Conservation (phyloP, 2,888 invertebrate species). For the Polyommatus icarus region DNA sequence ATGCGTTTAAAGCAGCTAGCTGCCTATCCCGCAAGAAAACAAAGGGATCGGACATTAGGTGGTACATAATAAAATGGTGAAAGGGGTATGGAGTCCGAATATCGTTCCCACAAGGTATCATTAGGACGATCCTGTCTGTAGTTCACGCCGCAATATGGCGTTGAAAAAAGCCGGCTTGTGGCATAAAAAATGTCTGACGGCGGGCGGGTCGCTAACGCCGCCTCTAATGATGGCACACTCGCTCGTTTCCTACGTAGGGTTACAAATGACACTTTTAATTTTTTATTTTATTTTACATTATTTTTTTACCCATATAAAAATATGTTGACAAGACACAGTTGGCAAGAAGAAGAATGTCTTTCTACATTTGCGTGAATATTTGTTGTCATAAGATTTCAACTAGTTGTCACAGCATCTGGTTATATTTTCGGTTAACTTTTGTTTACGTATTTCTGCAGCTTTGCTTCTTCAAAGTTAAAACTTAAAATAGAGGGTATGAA, state of each 20-base stretch:
- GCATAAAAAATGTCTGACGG: conserved; percentile 79
- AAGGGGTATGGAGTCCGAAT: conserved; percentile 37
- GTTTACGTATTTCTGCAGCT: too few species aligned
- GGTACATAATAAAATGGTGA: conserved; percentile 24
- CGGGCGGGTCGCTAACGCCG: conserved; percentile 74
- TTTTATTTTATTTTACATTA: conserved; percentile 32
- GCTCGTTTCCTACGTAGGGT: conserved; percentile 58
- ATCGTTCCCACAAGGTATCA: conserved; percentile 42
- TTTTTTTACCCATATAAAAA: conserved; percentile 30
- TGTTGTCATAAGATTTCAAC: neutral
- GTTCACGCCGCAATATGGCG: conserved; percentile 49
- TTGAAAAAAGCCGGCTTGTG: conserved; percentile 63
- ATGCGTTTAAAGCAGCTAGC: neutral
- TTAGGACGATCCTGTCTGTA: conserved; percentile 43
- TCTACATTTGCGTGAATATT: too few species aligned
- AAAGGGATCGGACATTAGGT: conserved; percentile 20
- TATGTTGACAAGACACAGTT: neutral
- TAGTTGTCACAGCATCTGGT: neutral
- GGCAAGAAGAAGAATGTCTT: too few species aligned
- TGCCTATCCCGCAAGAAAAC: neutral
- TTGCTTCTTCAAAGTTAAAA: too few species aligned
- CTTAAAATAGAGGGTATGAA: too few species aligned
- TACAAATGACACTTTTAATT: conserved; percentile 42
- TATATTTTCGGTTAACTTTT: neutral
- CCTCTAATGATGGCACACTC: conserved; percentile 67